These are phyloP conservation scores for Drosophila recens DNA, from an alignment of 2,888 invertebrate genomes.

Conservation along the genomic window DNA sequence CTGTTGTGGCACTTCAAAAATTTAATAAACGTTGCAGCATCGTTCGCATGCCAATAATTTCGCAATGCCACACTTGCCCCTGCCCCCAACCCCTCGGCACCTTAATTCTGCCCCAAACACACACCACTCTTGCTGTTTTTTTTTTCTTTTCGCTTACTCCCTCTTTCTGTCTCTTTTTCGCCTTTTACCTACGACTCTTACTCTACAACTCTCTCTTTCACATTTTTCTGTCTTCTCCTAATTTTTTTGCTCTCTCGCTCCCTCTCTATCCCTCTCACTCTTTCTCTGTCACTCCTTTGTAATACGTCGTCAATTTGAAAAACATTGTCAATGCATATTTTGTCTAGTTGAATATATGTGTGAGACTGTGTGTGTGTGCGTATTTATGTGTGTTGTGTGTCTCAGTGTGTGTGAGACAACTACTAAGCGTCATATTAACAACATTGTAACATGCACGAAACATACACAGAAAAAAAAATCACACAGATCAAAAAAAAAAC, in stretches of 20 bases:
- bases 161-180: neutral
- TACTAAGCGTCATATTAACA: conserved; percentile 78
- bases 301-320: conserved; percentile 71
- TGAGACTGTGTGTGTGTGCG: conserved; percentile 12
- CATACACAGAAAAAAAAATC: neutral
- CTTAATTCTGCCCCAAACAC: conserved; percentile 9
- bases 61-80: conserved; percentile 36
- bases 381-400: conserved; percentile 22
- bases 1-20: conserved; percentile 73
- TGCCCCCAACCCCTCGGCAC: neutral
- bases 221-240: neutral
- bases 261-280: neutral
- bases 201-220: neutral
- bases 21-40: conserved; percentile 80
- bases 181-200: too few relatives aligned
- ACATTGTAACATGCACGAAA: conserved; percentile 74
- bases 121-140: neutral
- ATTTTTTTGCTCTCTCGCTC: neutral
- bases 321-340: conserved; percentile 75
- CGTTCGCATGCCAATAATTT: conserved; percentile 80
- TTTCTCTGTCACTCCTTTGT: conserved; percentile 12
- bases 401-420: conserved; percentile 53
- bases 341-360: conserved; percentile 11
- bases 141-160: neutral
- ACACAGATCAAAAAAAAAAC: neutral